Conservation (phyloP, 2,888 invertebrate species). For the Dryomyza anilis region DNA sequence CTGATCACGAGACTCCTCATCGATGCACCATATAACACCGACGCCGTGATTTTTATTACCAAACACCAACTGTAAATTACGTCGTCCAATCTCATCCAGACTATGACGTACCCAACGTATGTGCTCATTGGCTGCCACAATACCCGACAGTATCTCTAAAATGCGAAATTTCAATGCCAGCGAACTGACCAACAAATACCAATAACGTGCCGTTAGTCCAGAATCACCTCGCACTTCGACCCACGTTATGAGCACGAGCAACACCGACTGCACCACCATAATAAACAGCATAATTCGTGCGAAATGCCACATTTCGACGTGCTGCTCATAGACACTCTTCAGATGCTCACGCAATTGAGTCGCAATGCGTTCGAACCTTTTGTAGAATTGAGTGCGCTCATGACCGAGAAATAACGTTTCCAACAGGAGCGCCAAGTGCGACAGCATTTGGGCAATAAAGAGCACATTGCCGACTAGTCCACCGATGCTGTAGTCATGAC, state of each 20-base stretch:
- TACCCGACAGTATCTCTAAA: conserved; percentile 31
- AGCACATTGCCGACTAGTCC: conserved; percentile 35
- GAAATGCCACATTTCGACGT: not conserved
- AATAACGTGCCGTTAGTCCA: conserved; percentile 42
- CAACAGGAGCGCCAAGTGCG: conserved; percentile 40
- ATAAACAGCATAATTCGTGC: conserved; percentile 32
- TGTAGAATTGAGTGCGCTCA: conserved; percentile 30
- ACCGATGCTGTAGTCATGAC: conserved; percentile 29
- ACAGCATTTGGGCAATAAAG: conserved; percentile 38
- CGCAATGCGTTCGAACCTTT: conserved; percentile 36
- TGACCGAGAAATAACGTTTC: conserved; percentile 39
- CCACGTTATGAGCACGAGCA: conserved; percentile 32
- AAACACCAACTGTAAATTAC: conserved; percentile 36
- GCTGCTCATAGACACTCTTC: conserved; percentile 13
- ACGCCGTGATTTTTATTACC: too few relatives aligned
- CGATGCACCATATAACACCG: too few relatives aligned
- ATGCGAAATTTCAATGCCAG: conserved; percentile 47
- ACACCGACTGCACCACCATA: conserved; percentile 27
- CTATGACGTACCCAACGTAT: conserved; percentile 34
- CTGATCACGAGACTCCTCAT: conserved; percentile 20
- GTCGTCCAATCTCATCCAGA: conserved; percentile 39
- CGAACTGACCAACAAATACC: conserved; percentile 37
- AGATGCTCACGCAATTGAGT: conserved; percentile 28
- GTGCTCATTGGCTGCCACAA: conserved; percentile 43
- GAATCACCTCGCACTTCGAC: conserved; percentile 16